Evolutionary conservation across 2,797 vertebrate genomes (phyloP).

Genomic region (Eurystomus glaucurus): DNA sequence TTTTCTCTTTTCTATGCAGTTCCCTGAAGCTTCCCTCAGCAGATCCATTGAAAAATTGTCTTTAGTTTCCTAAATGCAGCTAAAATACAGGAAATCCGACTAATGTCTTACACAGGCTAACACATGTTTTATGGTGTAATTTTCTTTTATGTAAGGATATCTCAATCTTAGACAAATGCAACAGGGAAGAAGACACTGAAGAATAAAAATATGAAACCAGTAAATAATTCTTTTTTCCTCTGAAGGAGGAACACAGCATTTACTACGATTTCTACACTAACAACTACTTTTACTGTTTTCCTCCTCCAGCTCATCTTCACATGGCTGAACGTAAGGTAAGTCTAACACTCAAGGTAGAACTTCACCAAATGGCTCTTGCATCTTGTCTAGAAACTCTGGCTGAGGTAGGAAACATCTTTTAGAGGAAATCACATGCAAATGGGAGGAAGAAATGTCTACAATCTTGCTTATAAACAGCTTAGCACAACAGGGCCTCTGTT

Average conservation of each 20-base stretch:
- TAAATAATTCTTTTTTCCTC: not conserved
- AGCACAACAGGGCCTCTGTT: not conserved
- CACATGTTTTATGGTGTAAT: rapidly evolving
- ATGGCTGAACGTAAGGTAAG: not conserved
- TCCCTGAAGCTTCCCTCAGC: not conserved
- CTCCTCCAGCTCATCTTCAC: not conserved
- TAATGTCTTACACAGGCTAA: not conserved
- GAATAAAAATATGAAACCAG: not conserved
- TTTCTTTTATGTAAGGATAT: not conserved
- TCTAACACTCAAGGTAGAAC: not conserved
- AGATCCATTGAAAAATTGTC: not conserved
- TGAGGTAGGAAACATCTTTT: not conserved
- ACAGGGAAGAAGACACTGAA: not conserved
- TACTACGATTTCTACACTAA: not conserved
- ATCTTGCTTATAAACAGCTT: not conserved
- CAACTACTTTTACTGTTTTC: not conserved
- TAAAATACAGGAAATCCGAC: not conserved
- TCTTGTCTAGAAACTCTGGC: not conserved
- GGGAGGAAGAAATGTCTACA: not conserved
- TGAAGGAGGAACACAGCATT: not conserved
- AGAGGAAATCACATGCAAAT: not conserved
- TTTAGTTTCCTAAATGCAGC: not conserved
- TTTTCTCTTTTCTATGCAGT: not conserved
- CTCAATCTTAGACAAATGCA: not conserved
- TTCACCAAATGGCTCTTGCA: not conserved